Base-by-base conservation (phyloP, 2,888 invertebrate genomes). In the Petrophora chlorosata region DNA sequence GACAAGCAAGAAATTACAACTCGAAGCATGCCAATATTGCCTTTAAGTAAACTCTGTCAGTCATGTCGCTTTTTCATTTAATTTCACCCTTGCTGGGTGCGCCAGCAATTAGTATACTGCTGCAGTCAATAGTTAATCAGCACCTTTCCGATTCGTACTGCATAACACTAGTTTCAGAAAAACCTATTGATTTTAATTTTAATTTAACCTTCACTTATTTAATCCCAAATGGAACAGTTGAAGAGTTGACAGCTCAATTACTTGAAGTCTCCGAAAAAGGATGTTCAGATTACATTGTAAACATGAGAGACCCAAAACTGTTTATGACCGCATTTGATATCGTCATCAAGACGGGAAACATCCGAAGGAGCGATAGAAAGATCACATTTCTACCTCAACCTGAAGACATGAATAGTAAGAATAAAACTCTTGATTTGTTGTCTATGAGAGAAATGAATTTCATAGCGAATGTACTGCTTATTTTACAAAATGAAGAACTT, bases 251-350 rank as follows among this genome's bases (percentile, higher is more conserved):
- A 5, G 39, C 69, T 5, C 68, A 75, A 34, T 59, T 88, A 52
- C 44, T 84, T 0, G 53, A 70, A 14, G 74, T 79, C 1, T 83
- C 85, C 1, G 90, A 90, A 70, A 78, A 73, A 29, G 91, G 90
- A 7, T 91, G 91, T 65, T 87, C 88, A 7, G 90, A 88, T 69
- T 90, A 87, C 45, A 69, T 91, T 3, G 74, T 91, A 5, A 69
- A 69, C 53, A 70, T 85, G 70, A 53, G 60, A 39, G 61, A 89
- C 34, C 84, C 91, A 0, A 35, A 63, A 33, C 50, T 53, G 5
- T 89, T 91, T 51, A 78, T 92, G 66, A 41, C 43, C 3, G 73
- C 80, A 0, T 80, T 90, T 40, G 90, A 91, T 52, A 67, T 69
- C 56, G 77, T 80, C 8, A 76, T 77, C 26, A 87, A 79, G 53